Evolutionary conservation across 1,140 invertebrate genomes (phyloP), one percentile per base, ranked within the genome.

Genomic region (Rhopalosiphum maidis): DNA sequence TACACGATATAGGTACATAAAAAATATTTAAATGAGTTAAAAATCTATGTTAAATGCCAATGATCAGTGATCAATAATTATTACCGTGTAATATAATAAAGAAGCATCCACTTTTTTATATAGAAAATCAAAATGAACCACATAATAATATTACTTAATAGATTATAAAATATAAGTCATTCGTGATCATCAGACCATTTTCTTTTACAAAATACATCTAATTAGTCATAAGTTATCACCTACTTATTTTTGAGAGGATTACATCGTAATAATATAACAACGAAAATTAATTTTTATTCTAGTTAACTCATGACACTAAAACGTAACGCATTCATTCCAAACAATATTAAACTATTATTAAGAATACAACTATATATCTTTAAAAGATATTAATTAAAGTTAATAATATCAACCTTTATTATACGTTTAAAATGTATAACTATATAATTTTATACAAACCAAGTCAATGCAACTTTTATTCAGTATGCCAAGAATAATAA

Each of bases 171-270:
- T 77, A 77, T 77, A 77, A 77, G 30, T 77, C 60, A 77, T 77
- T 77, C 30, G n/a, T 77, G 60, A 77, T 77, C 60, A 77, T 77
- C 30, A 77, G 60, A 77, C 60, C 60, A n/a, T 77, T 77, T 77
- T n/a, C 4, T 77, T 77, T 77, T n/a, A 77, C 60, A 77, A 77
- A 77, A 77, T n/a, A n/a, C 4, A 15, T 1, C 60, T 77, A 77
- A 77, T 77, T 77, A 77, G 30, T 77, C 2, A 60, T 60, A 2
- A 30, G 23, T 60, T 25, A 35, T n/a, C 18, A 77, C 60, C 15
- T n/a, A n/a, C 30, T n/a, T n/a, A 77, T 77, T 77, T 77, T 77
- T 6, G 30, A n/a, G n/a, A 18, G 60, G 30, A 1, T 77, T 77
- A 77, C 30, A 77, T 77, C n/a, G 30, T 77, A 35, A 77, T 77